A percentile compares a stretch with the other conserved stretches of the same genome.
Evolutionary conservation across 2,113 vertebrate genomes (phyloP).

Genomic region (Willisornis vidua): DNA sequence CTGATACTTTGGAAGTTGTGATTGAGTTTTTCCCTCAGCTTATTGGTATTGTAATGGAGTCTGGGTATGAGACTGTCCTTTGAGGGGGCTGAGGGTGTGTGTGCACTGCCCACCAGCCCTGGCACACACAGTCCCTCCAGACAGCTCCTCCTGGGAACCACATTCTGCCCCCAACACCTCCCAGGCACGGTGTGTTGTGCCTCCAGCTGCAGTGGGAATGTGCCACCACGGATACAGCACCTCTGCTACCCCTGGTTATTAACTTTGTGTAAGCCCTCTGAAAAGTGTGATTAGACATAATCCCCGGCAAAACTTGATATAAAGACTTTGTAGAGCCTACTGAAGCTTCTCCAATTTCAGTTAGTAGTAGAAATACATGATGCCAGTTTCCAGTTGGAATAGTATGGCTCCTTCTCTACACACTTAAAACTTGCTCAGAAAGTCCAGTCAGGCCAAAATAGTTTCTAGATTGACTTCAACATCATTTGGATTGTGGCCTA

Average conservation of each 20-base stretch:
- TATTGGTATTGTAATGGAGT: neutral
- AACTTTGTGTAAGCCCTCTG: neutral
- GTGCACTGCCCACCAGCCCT: fast-evolving
- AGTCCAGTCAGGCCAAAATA: neutral
- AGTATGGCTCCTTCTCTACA: neutral
- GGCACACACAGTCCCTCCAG: neutral
- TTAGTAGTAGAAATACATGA: fast-evolving
- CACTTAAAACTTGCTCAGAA: neutral
- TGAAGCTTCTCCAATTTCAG: neutral
- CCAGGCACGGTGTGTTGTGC: neutral
- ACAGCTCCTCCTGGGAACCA: neutral
- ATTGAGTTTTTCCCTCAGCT: neutral
- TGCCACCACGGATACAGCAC: neutral
- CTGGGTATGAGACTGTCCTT: neutral
- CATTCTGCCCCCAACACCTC: neutral
- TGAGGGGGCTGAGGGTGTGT: fast-evolving
- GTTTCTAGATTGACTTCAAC: neutral
- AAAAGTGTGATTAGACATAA: neutral
- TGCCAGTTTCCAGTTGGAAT: neutral
- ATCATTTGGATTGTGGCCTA: neutral
- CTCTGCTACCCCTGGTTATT: neutral
- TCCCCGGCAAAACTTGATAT: neutral
- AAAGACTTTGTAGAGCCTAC: neutral
- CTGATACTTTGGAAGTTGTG: neutral
- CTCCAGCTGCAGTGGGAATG: too few species aligned